Percentiles rank a stretch among this genome's conserved stretches.
These are phyloP conservation scores for Sinelater perroti DNA, from an alignment of 2,888 invertebrate genomes.

Conservation along the genomic window DNA sequence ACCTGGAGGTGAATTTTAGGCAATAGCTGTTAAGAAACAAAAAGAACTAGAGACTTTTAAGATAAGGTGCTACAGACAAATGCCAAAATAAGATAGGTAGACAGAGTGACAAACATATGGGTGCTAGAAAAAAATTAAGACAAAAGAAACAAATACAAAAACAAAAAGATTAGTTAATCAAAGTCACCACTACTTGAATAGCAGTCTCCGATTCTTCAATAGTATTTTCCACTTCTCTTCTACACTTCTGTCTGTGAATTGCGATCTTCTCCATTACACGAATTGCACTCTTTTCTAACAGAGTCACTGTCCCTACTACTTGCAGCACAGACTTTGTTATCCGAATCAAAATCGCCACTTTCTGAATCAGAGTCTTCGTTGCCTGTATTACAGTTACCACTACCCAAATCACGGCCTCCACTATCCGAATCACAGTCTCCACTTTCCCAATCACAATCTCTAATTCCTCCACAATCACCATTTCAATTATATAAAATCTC, in stretches of 20 bases:
- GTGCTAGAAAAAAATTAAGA: too few relatives aligned
- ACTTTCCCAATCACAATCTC: constrained; percentile 19
- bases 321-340: not conserved
- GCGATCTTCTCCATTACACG: not conserved
- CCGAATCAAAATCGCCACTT: not conserved
- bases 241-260: not conserved
- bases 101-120: too few relatives aligned
- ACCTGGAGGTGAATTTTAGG: too few relatives aligned
- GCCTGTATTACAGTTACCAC: constrained; percentile 4
- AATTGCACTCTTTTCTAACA: not conserved
- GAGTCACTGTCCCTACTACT: constrained; percentile 18
- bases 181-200: constrained; percentile 15
- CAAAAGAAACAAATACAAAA: too few relatives aligned
- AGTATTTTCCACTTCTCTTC: not conserved
- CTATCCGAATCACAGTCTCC: constrained; percentile 29
- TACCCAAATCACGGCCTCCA: constrained; percentile 15
- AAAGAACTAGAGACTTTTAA: too few relatives aligned
- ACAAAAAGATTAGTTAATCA: too few relatives aligned
- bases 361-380: not conserved
- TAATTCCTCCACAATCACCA: constrained; percentile 20
- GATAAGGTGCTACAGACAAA: too few relatives aligned
- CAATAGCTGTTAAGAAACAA: too few relatives aligned
- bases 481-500: constrained; percentile 12
- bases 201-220: not conserved
- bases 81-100: too few relatives aligned